Percentiles rank a stretch among this genome's conserved stretches.
phyloP scores from a whole-genome alignment of 2,888 invertebrate genomes.

The Dorcus hopei region DNA sequence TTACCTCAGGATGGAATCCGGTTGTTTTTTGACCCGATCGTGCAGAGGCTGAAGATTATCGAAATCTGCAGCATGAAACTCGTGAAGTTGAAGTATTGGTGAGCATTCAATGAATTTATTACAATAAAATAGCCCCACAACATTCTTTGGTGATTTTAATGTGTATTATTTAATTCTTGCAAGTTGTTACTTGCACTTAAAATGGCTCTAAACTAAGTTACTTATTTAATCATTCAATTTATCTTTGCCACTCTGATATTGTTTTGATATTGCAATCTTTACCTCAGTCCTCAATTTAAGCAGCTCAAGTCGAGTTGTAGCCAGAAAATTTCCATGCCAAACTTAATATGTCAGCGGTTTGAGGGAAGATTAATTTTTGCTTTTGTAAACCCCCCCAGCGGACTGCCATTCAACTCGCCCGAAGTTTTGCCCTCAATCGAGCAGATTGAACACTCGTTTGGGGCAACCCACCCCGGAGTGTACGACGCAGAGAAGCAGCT shows the following conservation, averaged over 20 bases:
- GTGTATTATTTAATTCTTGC: no score
- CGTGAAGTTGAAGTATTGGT: slow-evolving; percentile 96
- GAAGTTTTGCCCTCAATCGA: slow-evolving; percentile 95
- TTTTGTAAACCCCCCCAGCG: slow-evolving; percentile 52
- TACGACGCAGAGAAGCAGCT: slow-evolving; percentile 94
- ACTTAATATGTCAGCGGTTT: not conserved
- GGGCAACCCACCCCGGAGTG: slow-evolving; percentile 97
- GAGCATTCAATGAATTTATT: slow-evolving; percentile 46
- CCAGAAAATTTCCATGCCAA: no score
- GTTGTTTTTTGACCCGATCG: slow-evolving; percentile 93
- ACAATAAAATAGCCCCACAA: not conserved
- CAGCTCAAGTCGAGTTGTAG: no score
- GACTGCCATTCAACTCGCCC: slow-evolving; percentile 85
- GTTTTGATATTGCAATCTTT: no score
- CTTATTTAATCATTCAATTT: no score
- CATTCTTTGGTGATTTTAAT: no score
- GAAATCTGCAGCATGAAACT: slow-evolving; percentile 97
- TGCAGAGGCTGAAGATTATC: slow-evolving; percentile 93
- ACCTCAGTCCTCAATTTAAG: no score
- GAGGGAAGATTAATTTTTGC: not conserved
- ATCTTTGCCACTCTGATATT: no score
- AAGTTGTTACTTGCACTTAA: no score
- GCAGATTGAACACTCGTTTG: slow-evolving; percentile 98
- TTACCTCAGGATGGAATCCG: slow-evolving; percentile 95
- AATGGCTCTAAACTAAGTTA: no score